A percentile compares a stretch with the other conserved stretches of the same genome.
Evolutionary conservation across 2,113 vertebrate species (phyloP).

Genomic region (Ceyx melanurus): DNA sequence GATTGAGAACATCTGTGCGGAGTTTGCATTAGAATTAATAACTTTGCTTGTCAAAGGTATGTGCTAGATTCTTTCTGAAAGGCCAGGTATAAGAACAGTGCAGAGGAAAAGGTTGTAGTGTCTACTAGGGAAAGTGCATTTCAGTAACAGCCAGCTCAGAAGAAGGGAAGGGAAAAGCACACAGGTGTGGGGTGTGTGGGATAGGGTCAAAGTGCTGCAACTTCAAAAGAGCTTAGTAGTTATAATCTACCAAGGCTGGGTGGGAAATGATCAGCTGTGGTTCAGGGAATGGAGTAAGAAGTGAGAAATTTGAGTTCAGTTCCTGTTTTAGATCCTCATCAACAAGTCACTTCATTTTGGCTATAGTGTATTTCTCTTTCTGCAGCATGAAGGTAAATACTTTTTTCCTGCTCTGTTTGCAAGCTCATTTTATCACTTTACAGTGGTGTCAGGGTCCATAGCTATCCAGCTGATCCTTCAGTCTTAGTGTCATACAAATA

Average conservation of each 20-base stretch:
- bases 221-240: not conserved
- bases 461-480: not conserved
- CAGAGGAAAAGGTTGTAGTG: not conserved
- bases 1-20: not conserved
- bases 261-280: not conserved
- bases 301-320: not conserved
- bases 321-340: not conserved
- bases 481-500: not conserved
- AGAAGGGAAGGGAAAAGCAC: not conserved
- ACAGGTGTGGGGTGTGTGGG: not conserved
- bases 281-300: not conserved
- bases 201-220: not conserved
- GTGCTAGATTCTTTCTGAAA: not conserved
- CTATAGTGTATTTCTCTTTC: not conserved
- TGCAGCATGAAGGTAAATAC: not conserved
- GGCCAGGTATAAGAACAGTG: not conserved
- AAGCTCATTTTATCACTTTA: not conserved
- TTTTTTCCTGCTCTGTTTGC: not conserved
- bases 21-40: not conserved
- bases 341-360: not conserved
- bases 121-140: not conserved
- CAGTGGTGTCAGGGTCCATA: not conserved
- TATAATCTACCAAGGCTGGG: not conserved
- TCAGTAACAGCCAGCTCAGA: not conserved
- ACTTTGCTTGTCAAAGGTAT: not conserved